Conservation (phyloP, 92 coral and sea anemone species). For the Heliopora coerulea region DNA sequence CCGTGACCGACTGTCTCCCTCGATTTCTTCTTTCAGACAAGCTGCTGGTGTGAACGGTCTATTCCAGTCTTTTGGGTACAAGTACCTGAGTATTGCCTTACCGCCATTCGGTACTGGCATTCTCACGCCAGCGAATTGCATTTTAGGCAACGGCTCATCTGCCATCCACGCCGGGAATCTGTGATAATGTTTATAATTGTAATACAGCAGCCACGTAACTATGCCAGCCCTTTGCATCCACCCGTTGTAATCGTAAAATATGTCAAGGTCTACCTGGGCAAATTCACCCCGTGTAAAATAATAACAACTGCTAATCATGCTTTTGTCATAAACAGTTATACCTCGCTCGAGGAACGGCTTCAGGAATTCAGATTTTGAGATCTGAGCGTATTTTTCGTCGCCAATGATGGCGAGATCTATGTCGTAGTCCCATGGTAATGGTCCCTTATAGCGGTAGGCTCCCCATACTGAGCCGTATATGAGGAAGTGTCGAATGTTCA, state of each 20-base stretch:
- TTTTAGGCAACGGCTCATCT: constrained; percentile 18
- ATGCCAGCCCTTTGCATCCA: constrained; percentile 34
- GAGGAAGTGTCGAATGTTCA: constrained; percentile 35
- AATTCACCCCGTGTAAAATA: constrained; percentile 29
- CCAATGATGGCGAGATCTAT: constrained; percentile 29
- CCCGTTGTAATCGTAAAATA: constrained; percentile 29
- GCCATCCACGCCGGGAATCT: constrained; percentile 28
- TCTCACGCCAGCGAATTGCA: constrained; percentile 2
- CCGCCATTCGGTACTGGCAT: constrained; percentile 32
- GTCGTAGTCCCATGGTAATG: constrained; percentile 39
- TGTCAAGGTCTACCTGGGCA: constrained; percentile 36
- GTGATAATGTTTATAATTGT: constrained; percentile 18
- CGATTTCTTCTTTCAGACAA: neutral
- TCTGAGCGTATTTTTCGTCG: constrained; percentile 8
- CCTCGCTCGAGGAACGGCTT: constrained; percentile 25
- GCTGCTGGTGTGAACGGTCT: constrained; percentile 34
- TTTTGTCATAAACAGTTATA: neutral
- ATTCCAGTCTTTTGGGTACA: constrained; percentile 35
- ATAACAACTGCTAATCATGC: constrained; percentile 11
- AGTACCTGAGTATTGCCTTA: constrained; percentile 8
- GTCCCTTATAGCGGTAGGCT: constrained; percentile 27
- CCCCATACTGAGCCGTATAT: constrained; percentile 43
- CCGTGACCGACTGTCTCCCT: too few species aligned
- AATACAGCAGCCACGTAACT: constrained; percentile 25
- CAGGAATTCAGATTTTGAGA: constrained; percentile 33